Base-by-base conservation (phyloP, 2,888 invertebrate genomes). In the Eudemis profundana region DNA sequence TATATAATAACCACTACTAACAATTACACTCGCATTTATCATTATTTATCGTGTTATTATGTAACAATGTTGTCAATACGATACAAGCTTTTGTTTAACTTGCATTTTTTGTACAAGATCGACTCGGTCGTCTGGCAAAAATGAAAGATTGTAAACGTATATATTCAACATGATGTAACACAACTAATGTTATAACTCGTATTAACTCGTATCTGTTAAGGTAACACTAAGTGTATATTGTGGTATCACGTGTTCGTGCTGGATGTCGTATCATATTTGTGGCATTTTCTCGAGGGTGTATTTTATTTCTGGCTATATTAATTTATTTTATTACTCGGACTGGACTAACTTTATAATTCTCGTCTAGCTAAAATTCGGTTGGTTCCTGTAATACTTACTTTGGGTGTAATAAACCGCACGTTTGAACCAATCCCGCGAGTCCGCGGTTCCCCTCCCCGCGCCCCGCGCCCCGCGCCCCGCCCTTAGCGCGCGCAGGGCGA, bases 401-500 rank as follows among this genome's bases (percentile, higher is more conserved):
- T 79, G 84, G 85, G 78, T 73, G 73, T 74, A 77, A 74, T 79
- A 77, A 79, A 81, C 73, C 80, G 87, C 87, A 88, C 80, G 87
- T 89, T 87, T 91, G 92, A 90, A 90, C 90, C 92, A 89, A 89
- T 92, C 88, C 88, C 84, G 85, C 77, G 66, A 73, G 78, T 74
- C 70, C 70, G 51, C 63, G 49, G 56, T 66, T 68, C 74, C 76
- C 72, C 33, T 77, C 75, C n/a, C 76, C 75, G 71, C 76, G 81
- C 81, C 84, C 85, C 83, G 74, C 74, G 78, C 83, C n/a, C 87
- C 84, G 84, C 86, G 87, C 81, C 77, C 74, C 75, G 74, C 78
- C 85, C 84, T 88, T 89, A 88, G 88, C 83, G 81, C 84, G 78
- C 83, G 84, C 93, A 98, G 98, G 98, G 98, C 84, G 98, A 98